phyloP scores from a whole-genome alignment of 2,888 invertebrate species.

The Bembecia ichneumoniformis region DNA sequence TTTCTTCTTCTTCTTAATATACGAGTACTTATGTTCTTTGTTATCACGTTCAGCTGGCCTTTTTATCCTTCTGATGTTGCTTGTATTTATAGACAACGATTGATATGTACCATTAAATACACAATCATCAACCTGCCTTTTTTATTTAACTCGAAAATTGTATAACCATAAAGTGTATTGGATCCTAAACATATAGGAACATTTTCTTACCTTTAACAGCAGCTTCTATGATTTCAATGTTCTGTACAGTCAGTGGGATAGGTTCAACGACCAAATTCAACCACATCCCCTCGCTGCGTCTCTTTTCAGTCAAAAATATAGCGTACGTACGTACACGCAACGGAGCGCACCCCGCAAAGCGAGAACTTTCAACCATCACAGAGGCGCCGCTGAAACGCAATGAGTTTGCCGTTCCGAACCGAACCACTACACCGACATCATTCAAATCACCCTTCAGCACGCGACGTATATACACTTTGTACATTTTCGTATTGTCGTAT shows the following conservation, averaged over 20 bases:
- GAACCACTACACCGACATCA: slow-evolving; percentile 41
- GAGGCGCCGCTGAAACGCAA: slow-evolving; percentile 48
- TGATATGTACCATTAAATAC: no score
- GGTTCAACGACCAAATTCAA: slow-evolving; percentile 48
- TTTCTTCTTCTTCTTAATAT: no score
- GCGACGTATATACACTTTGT: slow-evolving; percentile 54
- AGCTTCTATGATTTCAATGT: slow-evolving; percentile 50
- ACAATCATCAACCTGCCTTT: no score
- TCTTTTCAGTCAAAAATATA: slow-evolving; percentile 49
- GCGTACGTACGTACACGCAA: slow-evolving; percentile 47
- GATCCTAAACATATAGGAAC: no score
- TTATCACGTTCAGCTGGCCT: no score
- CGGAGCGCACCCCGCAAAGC: slow-evolving; percentile 29
- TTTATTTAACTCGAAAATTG: no score
- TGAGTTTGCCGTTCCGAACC: slow-evolving; percentile 36
- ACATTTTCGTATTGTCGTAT: slow-evolving; percentile 32
- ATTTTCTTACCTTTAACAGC: slow-evolving; percentile 47
- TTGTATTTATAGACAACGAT: no score
- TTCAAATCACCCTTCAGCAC: slow-evolving; percentile 58
- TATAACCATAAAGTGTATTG: no score
- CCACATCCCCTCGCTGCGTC: slow-evolving; percentile 18
- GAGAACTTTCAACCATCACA: slow-evolving; percentile 40
- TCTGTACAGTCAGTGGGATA: slow-evolving; percentile 42
- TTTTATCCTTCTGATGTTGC: no score
- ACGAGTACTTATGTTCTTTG: no score